phyloP scores from a whole-genome alignment of 1,140 invertebrate species.

The Tenebrio molitor region DNA sequence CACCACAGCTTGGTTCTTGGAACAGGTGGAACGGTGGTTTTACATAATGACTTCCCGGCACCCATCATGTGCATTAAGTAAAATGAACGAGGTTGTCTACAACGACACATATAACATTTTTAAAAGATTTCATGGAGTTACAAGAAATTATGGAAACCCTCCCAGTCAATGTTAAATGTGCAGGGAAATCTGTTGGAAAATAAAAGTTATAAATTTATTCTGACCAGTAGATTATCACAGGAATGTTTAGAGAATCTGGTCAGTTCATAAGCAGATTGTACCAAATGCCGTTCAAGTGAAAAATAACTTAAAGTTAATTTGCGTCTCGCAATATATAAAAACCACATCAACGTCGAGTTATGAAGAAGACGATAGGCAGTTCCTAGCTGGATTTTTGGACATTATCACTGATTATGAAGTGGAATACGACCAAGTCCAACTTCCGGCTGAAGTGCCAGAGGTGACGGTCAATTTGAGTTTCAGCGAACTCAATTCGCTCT shows the following conservation, averaged over 20 bases:
- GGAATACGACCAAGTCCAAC: neutral
- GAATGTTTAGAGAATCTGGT: neutral
- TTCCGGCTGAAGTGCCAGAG: neutral
- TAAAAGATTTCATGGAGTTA: neutral
- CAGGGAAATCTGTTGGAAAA: neutral
- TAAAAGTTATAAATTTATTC: neutral
- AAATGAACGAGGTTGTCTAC: neutral
- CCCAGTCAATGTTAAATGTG: neutral
- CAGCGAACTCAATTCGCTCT: neutral
- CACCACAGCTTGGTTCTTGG: neutral
- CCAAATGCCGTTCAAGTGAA: neutral
- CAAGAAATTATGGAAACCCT: neutral
- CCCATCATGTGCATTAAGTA: neutral
- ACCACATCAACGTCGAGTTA: neutral
- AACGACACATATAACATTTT: neutral
- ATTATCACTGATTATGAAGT: neutral
- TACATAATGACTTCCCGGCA: neutral
- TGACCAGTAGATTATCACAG: neutral
- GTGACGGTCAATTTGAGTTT: neutral
- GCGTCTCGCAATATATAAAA: neutral
- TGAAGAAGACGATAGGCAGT: neutral
- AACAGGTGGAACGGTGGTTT: neutral
- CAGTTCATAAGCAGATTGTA: neutral
- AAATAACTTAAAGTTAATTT: neutral
- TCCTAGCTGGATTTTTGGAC: neutral